Conservation (phyloP, 1,140 invertebrate genomes). For the Drosophila ogumai region DNA sequence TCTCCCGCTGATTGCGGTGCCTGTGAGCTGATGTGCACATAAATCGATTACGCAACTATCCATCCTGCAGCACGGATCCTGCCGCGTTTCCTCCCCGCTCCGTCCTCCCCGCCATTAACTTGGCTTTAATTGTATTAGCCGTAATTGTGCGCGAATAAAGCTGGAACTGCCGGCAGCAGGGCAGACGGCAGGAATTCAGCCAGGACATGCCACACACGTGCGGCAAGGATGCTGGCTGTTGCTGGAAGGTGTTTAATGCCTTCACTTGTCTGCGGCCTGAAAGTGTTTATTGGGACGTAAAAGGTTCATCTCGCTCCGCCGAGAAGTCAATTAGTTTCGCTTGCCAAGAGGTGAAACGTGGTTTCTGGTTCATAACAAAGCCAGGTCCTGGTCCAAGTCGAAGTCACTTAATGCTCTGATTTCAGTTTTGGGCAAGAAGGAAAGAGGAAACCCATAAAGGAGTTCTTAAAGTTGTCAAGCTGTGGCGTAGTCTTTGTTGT, state of each 20-base stretch:
- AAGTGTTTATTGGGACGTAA: conserved; percentile 80
- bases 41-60: conserved; percentile 79
- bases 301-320: conserved; percentile 56
- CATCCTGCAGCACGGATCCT: conserved; percentile 15
- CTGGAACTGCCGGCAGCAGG: conserved; percentile 31
- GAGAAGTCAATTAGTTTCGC: conserved; percentile 77
- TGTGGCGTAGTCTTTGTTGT: conserved; percentile 6
- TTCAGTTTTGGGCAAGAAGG: conserved; percentile 7
- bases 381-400: conserved; percentile 4
- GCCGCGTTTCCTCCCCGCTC: neutral
- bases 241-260: conserved; percentile 56
- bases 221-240: conserved; percentile 18
- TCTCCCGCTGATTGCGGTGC: conserved; percentile 15
- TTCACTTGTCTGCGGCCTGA: conserved; percentile 38
- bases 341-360: conserved; percentile 36
- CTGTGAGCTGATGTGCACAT: conserved; percentile 68
- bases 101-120: conserved; percentile 55
- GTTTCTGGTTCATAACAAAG: conserved; percentile 23
- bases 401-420: conserved; percentile 21
- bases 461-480: conserved; percentile 10
- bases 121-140: conserved; percentile 78
- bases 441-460: neutral
- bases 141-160: conserved; percentile 79
- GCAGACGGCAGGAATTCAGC: conserved; percentile 11
- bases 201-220: conserved; percentile 41